Base-by-base conservation (phyloP, 2,113 vertebrate species). In the Rhagologus leucostigma region DNA sequence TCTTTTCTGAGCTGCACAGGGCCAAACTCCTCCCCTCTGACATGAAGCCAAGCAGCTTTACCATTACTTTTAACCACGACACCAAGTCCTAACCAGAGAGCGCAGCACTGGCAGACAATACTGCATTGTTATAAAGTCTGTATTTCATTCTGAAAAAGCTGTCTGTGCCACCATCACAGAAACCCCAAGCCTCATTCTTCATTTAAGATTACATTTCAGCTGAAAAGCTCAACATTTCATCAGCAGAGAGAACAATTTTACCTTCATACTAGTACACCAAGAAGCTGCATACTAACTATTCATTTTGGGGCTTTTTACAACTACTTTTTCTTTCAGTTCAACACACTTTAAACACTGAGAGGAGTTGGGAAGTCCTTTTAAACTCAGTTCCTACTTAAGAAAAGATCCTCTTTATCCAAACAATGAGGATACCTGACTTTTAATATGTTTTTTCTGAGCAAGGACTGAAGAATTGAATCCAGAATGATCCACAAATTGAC, bases 401-500 rank as follows among this genome's bases (percentile, higher is more conserved):
- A 75, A 81, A 93, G 82, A 29, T 87, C 23, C 10, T 56, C 49
- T 90, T 88, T 78, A 83, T n/a, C 29, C 60, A 67, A 90, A 81
- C 73, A 86, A 59, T 56, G 53, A 90, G 64, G 75, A 64, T 26
- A 86, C 16, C 68, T 86, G 93, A 86, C 85, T 95, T 93, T 33
- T 71, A 92, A 78, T 52, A 63, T 44, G 18, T 16, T 88, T 94
- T 88, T 88, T 68, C 85, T 81, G 27, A 94, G 19, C 42, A 86
- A 64, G 29, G 30, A 57, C 47, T 59, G 49, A 91, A 90, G 92
- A 90, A 90, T 5, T 33, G 73, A 83, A 84, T 88, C 57, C 81
- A 89, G 81, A 84, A 84, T 32, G 16, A 74, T 70, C 56, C 46
- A 76, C 73, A 87, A 46, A 90, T 33, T 71, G 68, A 49, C 76